phyloP scores from a whole-genome alignment of 1,140 invertebrate species.

The Metaphire vulgaris region DNA sequence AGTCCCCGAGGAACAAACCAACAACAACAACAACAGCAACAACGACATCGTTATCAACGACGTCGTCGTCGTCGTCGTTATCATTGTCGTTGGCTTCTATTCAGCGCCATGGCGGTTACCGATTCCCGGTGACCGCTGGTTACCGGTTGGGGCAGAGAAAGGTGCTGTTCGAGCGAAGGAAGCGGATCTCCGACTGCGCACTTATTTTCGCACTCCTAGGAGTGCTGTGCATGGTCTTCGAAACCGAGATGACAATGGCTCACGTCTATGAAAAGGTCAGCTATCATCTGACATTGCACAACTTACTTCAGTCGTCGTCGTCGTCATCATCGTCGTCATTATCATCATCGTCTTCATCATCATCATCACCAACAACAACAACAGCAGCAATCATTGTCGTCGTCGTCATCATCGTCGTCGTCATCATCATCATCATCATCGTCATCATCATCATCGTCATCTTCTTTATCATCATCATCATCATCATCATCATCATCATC shows the following conservation, averaged over 20 bases:
- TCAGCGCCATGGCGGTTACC: not conserved
- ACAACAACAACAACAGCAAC: no score
- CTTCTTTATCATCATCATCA: not conserved
- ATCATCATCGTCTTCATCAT: not conserved
- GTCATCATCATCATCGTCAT: not conserved
- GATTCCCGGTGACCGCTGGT: conserved; percentile 52
- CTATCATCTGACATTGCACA: no score
- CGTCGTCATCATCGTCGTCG: not conserved
- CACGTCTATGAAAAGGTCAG: not conserved
- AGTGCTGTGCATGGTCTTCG: conserved; percentile 76
- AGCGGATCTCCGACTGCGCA: conserved; percentile 94
- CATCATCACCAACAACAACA: no score
- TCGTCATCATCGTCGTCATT: not conserved
- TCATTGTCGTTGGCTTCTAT: not conserved
- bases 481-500: not conserved
- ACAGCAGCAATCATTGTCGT: no score
- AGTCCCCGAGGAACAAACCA: no score
- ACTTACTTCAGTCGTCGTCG: not conserved
- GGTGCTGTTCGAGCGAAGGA: conserved; percentile 92
- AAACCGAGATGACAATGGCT: not conserved
- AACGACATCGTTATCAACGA: no score
- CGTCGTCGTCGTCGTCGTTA: not conserved
- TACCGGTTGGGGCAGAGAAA: conserved; percentile 90
- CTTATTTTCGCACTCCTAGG: conserved; percentile 97
- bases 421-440: not conserved